Percentiles rank a stretch among this genome's conserved stretches.
Conservation (phyloP, 2,113 vertebrate genomes). For the Passer domesticus region DNA sequence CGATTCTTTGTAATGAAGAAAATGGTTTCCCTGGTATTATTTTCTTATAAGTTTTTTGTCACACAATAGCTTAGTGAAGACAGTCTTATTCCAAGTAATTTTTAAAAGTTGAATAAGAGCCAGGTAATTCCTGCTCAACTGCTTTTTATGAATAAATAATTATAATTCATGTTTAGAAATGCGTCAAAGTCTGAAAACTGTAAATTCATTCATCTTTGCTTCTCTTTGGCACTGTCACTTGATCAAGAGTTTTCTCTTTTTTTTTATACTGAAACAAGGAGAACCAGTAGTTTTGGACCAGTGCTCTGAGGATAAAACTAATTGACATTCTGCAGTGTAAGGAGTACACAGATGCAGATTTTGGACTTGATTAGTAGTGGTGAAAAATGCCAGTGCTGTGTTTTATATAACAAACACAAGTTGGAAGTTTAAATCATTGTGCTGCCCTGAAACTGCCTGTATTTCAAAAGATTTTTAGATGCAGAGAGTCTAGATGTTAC, state of each 20-base stretch:
- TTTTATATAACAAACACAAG: background rate
- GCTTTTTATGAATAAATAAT: background rate
- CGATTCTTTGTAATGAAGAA: background rate
- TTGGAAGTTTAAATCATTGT: background rate
- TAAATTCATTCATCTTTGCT: background rate
- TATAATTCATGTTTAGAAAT: background rate
- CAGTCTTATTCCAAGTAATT: background rate
- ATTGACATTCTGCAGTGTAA: background rate
- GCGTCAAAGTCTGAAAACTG: background rate
- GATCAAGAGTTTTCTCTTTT: background rate
- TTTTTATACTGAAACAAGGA: background rate
- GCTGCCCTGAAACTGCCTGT: background rate
- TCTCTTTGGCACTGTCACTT: background rate
- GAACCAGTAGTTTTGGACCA: background rate
- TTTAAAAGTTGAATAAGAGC: background rate
- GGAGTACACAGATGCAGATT: background rate
- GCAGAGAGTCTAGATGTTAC: background rate
- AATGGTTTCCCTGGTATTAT: background rate
- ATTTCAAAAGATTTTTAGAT: background rate
- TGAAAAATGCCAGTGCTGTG: background rate
- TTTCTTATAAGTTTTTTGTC: background rate
- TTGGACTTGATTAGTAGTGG: background rate
- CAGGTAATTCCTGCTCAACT: background rate
- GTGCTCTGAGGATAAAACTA: background rate
- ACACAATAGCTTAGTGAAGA: background rate